Base-by-base conservation (phyloP, 2,888 invertebrate genomes). In the Opisthograptis luteolata region DNA sequence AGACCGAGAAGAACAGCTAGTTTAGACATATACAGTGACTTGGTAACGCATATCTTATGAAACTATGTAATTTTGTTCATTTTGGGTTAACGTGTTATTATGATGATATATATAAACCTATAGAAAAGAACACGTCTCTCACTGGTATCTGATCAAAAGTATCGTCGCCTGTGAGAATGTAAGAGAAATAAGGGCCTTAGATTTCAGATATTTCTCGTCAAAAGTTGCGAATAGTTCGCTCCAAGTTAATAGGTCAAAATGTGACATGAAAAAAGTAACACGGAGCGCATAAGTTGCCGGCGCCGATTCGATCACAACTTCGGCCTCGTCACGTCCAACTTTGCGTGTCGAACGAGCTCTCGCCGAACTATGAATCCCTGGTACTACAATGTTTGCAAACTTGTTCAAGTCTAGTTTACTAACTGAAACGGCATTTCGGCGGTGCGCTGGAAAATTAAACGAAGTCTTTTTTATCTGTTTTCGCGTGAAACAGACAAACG, bases 361-460 rank as follows among this genome's bases (percentile, higher is more conserved):
- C 27, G 36, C 46, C 40, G 17, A 58, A 52, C 46, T 56, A 48
- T 58, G 56, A 51, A 46, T 45, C 50, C 52, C 30, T 50, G 39
- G 42, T 56, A 62, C 50, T 56, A 62, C 50, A 45, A 52, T 56
- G 65, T 58, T 60, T 58, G 46, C 48, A 32, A 53, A 56, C 43
- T 53, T 48, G 34, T 46, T 35, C 28, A n/a, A 31, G 13, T 39
- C 40, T 45, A 36, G 28, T 30, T 36, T 28, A n/a, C n/a, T n/a
- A n/a, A n/a, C n/a, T n/a, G n/a, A 34, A 44, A 48, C 37, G 35
- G 19, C 32, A 15, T 31, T 42, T 37, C 15, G 36, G 12, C 5
- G 20, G 9, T 12, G 15, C 4, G 10, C 15, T 42, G 6, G 12
- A n/a, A 42, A 32, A 42, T 24, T 17, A 32, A 25, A 9, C 12